Percentiles rank a stretch among this genome's conserved stretches.
These are phyloP conservation scores for Gallinago stenura DNA, from an alignment of 2,797 vertebrate species.

Conservation along the genomic window DNA sequence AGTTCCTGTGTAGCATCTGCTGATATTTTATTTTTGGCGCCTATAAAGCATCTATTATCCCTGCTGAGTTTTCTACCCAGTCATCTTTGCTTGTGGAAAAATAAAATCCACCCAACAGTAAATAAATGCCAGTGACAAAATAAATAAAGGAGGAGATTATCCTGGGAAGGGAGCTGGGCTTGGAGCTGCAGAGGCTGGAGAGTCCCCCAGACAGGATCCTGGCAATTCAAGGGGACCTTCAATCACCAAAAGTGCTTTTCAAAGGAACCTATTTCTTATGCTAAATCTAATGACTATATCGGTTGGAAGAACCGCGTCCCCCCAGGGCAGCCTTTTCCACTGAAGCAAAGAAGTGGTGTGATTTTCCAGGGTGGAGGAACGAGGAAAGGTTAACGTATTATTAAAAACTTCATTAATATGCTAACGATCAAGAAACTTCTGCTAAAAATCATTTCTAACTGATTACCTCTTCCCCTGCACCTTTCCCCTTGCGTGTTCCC, in stretches of 20 bases:
- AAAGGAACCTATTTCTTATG: background rate
- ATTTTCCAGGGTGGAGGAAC: background rate
- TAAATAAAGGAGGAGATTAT: background rate
- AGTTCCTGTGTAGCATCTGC: background rate
- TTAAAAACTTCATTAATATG: constrained; percentile 37
- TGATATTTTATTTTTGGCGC: background rate
- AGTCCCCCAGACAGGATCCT: background rate
- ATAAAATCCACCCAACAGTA: background rate
- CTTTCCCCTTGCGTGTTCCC: accelerated
- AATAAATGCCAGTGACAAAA: background rate
- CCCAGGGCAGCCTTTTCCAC: background rate
- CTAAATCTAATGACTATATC: background rate
- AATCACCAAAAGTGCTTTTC: background rate
- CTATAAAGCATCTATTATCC: background rate
- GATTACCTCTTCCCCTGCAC: background rate
- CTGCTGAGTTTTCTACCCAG: background rate
- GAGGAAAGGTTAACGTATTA: background rate
- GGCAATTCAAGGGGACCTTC: accelerated
- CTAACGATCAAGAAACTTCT: background rate
- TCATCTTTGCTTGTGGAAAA: background rate
- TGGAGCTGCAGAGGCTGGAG: background rate
- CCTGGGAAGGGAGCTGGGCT: background rate
- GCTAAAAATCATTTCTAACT: background rate
- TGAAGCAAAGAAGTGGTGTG: background rate
- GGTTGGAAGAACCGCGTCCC: background rate